phyloP scores from a whole-genome alignment of 2,797 vertebrate genomes.

The Urocyon cinereoargenteus region DNA sequence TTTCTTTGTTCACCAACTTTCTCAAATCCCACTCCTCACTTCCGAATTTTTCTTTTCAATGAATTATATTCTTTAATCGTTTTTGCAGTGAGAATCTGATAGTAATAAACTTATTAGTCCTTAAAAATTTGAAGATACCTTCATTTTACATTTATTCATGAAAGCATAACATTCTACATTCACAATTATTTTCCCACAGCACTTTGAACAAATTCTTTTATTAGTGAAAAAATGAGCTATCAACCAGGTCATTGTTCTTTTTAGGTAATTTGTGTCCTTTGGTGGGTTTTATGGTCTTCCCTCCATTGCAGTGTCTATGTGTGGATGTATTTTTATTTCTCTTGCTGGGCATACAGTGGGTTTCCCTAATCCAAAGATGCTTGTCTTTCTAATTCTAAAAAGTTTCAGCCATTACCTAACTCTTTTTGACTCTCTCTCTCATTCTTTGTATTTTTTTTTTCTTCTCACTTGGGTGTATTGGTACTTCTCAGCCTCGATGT shows the following conservation, averaged over 20 bases:
- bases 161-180: constrained; percentile 8
- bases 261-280: constrained; percentile 42
- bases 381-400: constrained; percentile 24
- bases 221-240: constrained; percentile 57
- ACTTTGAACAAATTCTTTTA: constrained; percentile 57
- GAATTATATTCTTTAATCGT: neutral
- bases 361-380: neutral
- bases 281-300: neutral
- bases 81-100: neutral
- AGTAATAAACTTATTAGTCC: constrained; percentile 17
- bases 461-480: neutral
- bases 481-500: neutral
- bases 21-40: neutral
- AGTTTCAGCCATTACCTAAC: neutral
- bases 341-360: neutral
- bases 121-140: constrained; percentile 26
- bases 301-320: neutral
- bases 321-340: constrained; percentile 33
- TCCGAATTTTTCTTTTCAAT: constrained; percentile 31
- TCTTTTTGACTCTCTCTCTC: neutral
- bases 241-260: neutral
- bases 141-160: constrained; percentile 48
- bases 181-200: constrained; percentile 27
- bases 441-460: neutral
- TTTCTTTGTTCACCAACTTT: constrained; percentile 23